Evolutionary conservation across 2,797 vertebrate species (phyloP), one percentile per base, ranked within the genome.

Genomic region (Clarias platycephalus): DNA sequence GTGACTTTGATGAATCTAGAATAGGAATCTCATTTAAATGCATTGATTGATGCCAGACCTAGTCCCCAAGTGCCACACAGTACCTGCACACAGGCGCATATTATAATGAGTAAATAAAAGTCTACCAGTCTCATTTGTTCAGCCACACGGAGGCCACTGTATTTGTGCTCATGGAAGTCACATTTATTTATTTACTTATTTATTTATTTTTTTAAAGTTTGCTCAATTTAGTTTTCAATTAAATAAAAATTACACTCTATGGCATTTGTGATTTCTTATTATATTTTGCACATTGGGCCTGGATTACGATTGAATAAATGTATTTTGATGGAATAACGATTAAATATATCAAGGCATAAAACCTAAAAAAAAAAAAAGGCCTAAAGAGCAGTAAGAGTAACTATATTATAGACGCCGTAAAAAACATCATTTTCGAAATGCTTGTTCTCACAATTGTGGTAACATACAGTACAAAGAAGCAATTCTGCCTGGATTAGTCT

Each of bases 1-100:
- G 94, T 92, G 92, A 93, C 90, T 94, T 95, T 97, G 96, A 97
- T 96, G 96, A 97, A 97, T 97, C 96, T 96, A 95, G 95, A 95
- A 95, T 93, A 94, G 96, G 95, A 24, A n/a, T 79, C 37, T 79
- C 95, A 97, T 97, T 96, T 95, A 94, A 96, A 96, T 94, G 92
- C 96, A 96, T 97, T 94, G 96, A 97, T 96, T 95, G 90, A 94
- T 93, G 94, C 93, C 92, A 94, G 90, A 93, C 92, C 90, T 83
- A 90, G 84, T 91, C 92, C 88, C 72, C 26, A 13, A 4, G 1
- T 71, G 68, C 10, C 68, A 44, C 22, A 12, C 37, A 24, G 37
- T 37, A 79, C 15, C 58, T 79, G 77, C 77, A 37, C 34, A 18
- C 76, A 40, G n/a, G 22, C 76, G 34, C 57, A 44, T 44, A 62